Evolutionary conservation across 2,888 invertebrate genomes (phyloP).

Genomic region (Candidula unifasciata): DNA sequence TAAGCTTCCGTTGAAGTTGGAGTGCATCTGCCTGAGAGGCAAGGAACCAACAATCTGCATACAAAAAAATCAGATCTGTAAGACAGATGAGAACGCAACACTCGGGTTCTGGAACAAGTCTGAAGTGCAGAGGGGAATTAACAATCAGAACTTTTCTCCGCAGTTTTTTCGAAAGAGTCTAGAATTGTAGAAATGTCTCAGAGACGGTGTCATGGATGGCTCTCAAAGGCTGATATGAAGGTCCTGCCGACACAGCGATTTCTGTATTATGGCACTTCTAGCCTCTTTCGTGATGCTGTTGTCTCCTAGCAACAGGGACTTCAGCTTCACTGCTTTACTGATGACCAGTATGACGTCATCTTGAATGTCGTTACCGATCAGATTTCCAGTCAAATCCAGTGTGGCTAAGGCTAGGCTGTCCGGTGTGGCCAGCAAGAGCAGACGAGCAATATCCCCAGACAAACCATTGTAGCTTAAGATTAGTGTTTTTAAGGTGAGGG

Average conservation of each 20-base stretch:
- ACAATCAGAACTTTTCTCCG: too few species aligned
- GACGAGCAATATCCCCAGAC: slow-evolving; percentile 47
- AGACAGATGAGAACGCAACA: too few species aligned
- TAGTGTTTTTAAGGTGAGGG: slow-evolving; percentile 49
- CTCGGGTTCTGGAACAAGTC: too few species aligned
- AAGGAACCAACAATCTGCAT: too few species aligned
- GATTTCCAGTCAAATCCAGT: slow-evolving; percentile 57
- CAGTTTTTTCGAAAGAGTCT: too few species aligned
- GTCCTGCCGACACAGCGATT: slow-evolving; percentile 50
- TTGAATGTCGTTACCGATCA: slow-evolving; percentile 52
- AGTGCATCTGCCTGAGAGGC: too few species aligned
- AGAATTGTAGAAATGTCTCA: too few species aligned
- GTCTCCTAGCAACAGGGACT: slow-evolving; percentile 52
- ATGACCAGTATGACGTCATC: slow-evolving; percentile 53
- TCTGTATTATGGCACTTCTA: slow-evolving; percentile 49
- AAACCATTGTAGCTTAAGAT: slow-evolving; percentile 54
- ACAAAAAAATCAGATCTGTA: too few species aligned
- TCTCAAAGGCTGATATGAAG: slow-evolving; percentile 52
- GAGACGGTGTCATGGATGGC: too few species aligned
- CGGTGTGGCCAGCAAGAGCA: slow-evolving; percentile 44
- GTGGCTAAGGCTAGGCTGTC: slow-evolving; percentile 42
- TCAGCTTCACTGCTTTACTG: slow-evolving; percentile 33
- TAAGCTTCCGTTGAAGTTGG: too few species aligned
- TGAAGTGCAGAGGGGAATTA: too few species aligned
- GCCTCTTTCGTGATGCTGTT: slow-evolving; percentile 53